These are phyloP conservation scores for Phytoseiulus persimilis DNA, from an alignment of 2,888 invertebrate genomes.

Conservation along the genomic window DNA sequence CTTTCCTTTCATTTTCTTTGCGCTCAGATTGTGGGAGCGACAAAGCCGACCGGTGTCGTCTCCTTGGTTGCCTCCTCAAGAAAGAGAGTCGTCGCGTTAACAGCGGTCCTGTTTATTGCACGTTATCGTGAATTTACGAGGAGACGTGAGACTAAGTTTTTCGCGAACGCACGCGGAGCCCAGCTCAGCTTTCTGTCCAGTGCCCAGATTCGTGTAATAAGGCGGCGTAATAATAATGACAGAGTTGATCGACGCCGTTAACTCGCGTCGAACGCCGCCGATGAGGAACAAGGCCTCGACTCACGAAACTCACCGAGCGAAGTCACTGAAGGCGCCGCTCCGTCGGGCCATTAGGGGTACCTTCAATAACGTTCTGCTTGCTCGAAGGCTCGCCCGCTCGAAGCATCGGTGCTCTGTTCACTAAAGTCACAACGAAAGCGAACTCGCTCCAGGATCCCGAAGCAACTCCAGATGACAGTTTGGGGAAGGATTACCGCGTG, in stretches of 20 bases:
- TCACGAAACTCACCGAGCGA: neutral
- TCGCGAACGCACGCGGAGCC: neutral
- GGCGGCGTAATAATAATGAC: neutral
- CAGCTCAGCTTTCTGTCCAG: neutral
- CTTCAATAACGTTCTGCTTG: neutral
- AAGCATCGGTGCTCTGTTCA: neutral
- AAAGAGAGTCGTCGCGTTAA: neutral
- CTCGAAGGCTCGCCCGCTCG: neutral
- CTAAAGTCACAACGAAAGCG: neutral
- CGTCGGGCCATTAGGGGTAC: constrained; percentile 5
- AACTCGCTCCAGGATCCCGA: neutral
- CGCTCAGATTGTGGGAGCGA: neutral
- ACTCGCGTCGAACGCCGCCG: neutral
- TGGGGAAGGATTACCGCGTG: too few relatives aligned
- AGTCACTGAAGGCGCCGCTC: constrained; percentile 5
- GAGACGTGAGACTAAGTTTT: neutral
- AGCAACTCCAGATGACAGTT: neutral
- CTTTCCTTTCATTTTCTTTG: neutral
- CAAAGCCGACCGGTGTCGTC: neutral
- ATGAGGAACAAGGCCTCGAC: neutral
- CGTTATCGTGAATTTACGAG: neutral
- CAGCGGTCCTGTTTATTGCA: neutral
- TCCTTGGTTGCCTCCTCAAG: neutral
- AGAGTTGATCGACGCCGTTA: neutral
- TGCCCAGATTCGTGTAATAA: neutral